Base-by-base conservation (phyloP, 2,113 vertebrate species). In the Hemichromis elongatus region DNA sequence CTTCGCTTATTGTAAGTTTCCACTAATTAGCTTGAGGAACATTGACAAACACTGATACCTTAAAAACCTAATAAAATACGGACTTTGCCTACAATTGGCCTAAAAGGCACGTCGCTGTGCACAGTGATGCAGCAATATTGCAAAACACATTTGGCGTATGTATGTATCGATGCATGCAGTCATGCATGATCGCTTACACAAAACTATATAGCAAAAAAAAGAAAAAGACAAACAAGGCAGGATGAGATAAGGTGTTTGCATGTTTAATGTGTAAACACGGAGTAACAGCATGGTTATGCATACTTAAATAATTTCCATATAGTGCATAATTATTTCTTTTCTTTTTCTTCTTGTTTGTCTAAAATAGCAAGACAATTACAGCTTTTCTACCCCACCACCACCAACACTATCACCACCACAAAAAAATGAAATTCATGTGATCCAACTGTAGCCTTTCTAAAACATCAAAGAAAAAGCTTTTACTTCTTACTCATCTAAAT, bases 401-500 rank as follows among this genome's bases (percentile, higher is more conserved):
- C 33, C 59, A 63, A n/a, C 28, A 63, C 24, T 45, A 26, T 13
- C 24, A 40, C 33, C 35, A 21, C 2, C 5, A 26, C 37, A 16
- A 8, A 63, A 63, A 30, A 70, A 50, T 75, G 52, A 83, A 79
- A 56, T 68, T 77, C 33, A 40, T 70, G 86, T 87, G 61, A 59
- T 70, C 45, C 40, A 79, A 77, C 61, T 84, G 75, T 80, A 80
- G 47, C n/a, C 37, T 81, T 82, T 84, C 57, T 54, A 82, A 88
- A 91, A 82, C 81, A 82, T 68, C 21, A 90, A 55, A 79, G 33
- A 47, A 77, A 77, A 86, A 81, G 47, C 82, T 75, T 24, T 28
- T 87, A 11, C 19, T 73, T 86, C 89, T 88, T 86, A 79, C 42
- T 90, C 87, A 89, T 88, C 85, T 77, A 92, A 81, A 92, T 92